Evolutionary conservation across 2,888 invertebrate genomes (phyloP).

Genomic region (Salpingus planirostris): DNA sequence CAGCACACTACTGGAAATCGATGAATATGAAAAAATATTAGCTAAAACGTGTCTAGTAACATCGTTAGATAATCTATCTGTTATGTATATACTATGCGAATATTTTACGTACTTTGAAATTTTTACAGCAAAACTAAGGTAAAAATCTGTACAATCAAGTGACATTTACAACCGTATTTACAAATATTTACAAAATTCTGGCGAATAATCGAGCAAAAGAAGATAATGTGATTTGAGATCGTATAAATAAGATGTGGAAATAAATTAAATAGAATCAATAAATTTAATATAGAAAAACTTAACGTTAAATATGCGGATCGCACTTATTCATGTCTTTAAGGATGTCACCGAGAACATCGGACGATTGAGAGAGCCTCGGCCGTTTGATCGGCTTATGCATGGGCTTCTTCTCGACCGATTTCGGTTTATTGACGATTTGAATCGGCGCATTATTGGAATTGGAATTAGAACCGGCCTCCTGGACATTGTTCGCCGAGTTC

Average conservation of each 20-base stretch:
- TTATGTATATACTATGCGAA: slow-evolving; percentile 28
- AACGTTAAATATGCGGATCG: slow-evolving; percentile 34
- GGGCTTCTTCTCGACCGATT: slow-evolving; percentile 19
- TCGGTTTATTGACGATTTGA: neutral
- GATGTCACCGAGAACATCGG: slow-evolving; percentile 39
- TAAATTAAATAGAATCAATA: too few relatives aligned
- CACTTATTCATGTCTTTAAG: slow-evolving; percentile 38
- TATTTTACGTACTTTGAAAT: too few relatives aligned
- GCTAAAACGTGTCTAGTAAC: slow-evolving; percentile 29
- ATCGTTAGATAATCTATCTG: slow-evolving; percentile 34
- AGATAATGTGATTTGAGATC: too few relatives aligned
- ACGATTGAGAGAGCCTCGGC: slow-evolving; percentile 29
- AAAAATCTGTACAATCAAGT: slow-evolving; percentile 34
- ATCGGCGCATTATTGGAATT: too few relatives aligned
- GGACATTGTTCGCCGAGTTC: slow-evolving; percentile 19
- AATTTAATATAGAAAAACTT: too few relatives aligned
- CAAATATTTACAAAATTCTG: slow-evolving; percentile 11
- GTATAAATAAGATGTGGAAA: too few relatives aligned
- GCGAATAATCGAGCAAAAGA: too few relatives aligned
- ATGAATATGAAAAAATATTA: slow-evolving; percentile 34
- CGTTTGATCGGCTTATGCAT: slow-evolving; percentile 27
- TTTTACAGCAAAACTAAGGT: slow-evolving; percentile 34
- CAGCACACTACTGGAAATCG: too few relatives aligned
- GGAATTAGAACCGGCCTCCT: neutral
- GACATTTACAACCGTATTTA: slow-evolving; percentile 19